phyloP scores from a whole-genome alignment of 1,140 invertebrate genomes.

The Papilio helenus region DNA sequence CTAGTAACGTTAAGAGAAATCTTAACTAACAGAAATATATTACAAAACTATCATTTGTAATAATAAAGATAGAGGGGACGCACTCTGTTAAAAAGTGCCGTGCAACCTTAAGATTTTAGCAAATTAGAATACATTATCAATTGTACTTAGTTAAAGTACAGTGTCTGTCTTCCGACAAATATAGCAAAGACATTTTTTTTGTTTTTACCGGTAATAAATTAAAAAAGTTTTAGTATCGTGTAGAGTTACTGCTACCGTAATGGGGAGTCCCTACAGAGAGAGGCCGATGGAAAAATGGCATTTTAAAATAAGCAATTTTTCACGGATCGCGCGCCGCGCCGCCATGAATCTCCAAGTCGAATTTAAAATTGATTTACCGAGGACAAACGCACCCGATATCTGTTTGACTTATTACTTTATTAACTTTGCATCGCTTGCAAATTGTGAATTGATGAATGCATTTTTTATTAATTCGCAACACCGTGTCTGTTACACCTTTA shows the following conservation, averaged over 20 bases:
- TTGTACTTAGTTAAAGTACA: too few species aligned
- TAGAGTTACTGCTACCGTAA: constrained; percentile 7
- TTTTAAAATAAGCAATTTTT: constrained; percentile 77
- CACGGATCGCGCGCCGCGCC: constrained; percentile 62
- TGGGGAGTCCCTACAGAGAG: constrained; percentile 43
- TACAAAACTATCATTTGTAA: too few species aligned
- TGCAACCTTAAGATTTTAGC: not conserved
- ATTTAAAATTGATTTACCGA: constrained; percentile 75
- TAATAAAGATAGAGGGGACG: too few species aligned
- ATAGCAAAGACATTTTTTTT: constrained; percentile 1
- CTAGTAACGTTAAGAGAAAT: too few species aligned
- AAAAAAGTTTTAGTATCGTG: constrained; percentile 1
- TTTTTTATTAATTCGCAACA: not conserved
- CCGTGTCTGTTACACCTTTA: not conserved
- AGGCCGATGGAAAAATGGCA: constrained; percentile 52
- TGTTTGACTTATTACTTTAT: constrained; percentile 66
- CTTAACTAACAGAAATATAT: too few species aligned
- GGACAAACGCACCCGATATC: constrained; percentile 67
- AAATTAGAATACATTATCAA: not conserved
- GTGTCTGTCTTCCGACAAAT: too few species aligned
- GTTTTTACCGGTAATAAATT: not conserved
- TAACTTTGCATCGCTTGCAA: constrained; percentile 42
- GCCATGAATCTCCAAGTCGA: constrained; percentile 57
- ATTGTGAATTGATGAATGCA: constrained; percentile 33
- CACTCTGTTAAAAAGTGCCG: too few species aligned